phyloP scores from a whole-genome alignment of 2,113 vertebrate species.

The Hippocampus comes region DNA sequence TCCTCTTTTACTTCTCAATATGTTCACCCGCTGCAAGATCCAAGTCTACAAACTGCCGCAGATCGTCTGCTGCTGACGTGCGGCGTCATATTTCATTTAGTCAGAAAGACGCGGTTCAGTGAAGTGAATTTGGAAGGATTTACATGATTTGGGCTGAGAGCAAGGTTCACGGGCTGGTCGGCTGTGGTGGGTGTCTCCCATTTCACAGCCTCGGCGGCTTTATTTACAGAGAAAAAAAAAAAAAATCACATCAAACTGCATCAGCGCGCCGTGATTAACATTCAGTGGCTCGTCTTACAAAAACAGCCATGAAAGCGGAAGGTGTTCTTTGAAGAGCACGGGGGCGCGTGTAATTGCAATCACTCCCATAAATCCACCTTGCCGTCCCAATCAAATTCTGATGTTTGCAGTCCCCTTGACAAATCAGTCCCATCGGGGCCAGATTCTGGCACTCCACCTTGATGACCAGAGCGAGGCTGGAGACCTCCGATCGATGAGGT shows the following conservation, averaged over 20 bases:
- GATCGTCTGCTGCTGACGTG: neutral
- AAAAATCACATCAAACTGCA: slow-evolving; percentile 37
- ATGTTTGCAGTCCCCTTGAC: neutral
- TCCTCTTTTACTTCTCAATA: neutral
- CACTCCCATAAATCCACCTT: neutral
- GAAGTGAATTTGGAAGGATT: neutral
- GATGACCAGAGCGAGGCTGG: neutral
- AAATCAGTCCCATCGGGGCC: neutral
- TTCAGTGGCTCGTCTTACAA: neutral
- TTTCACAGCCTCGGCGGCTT: slow-evolving; percentile 35
- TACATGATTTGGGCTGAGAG: neutral
- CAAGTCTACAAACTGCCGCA: neutral
- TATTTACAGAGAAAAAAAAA: slow-evolving; percentile 13
- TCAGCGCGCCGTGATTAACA: slow-evolving; percentile 27
- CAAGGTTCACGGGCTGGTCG: neutral
- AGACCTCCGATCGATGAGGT: neutral
- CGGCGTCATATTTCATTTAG: neutral
- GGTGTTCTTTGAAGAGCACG: neutral
- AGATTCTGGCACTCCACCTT: neutral
- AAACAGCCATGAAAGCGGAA: neutral
- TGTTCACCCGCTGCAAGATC: neutral
- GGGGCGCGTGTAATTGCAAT: neutral
- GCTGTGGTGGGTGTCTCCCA: slow-evolving; percentile 15
- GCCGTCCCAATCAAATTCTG: neutral
- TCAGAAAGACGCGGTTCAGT: neutral